Base-by-base conservation (phyloP, 2,888 invertebrate species). In the Alloscopus bannaensis region DNA sequence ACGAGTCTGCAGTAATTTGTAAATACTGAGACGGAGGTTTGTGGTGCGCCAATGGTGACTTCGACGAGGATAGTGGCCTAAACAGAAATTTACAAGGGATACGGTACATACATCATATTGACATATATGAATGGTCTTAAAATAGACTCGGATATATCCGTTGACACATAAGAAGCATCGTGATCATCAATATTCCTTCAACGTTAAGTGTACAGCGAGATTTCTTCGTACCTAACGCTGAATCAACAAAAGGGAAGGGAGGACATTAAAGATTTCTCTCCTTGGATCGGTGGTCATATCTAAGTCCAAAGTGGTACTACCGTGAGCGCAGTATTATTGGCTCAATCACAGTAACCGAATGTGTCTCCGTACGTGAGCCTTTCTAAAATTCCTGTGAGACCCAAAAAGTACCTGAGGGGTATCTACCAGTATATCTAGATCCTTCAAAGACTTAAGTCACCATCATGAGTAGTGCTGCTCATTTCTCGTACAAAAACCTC, bases 371-470 rank as follows among this genome's bases (percentile, higher is more conserved):
- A 13, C 47, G n/a, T 47, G 47, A 47, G 55, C 77, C 77, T 77
- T 77, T 77, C 77, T 77, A 77, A 77, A 76, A 76, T 57, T 66
- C 47, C 62, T 66, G 31, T 28, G 28, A 0, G 31, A 31, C 8
- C 13, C 4, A 29, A 59, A 29, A 59, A 28, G 55, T 55, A 47
- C 29, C 59, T 47, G 11, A 16, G 26, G 8, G 13, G 18, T 45
- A 24, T 40, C 28, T 50, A 20, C 36, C 50, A 68, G 77, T 68
- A 52, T 50, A 20, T 18, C 20, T 36, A 68, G 20, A 52, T 28
- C 52, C 36, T 47, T 52, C 52, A 40, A 18, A 13, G 18, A 66
- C 47, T 59, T 16, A 45, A 66, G 13, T 65, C 72, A 68, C 45
- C 42, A n/a, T n/a, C n/a, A 78, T 71, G 78, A 64, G 42, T 64